Evolutionary conservation across 1,140 invertebrate genomes (phyloP), one percentile per base, ranked within the genome.

Genomic region (Drosophila malerkotliana): DNA sequence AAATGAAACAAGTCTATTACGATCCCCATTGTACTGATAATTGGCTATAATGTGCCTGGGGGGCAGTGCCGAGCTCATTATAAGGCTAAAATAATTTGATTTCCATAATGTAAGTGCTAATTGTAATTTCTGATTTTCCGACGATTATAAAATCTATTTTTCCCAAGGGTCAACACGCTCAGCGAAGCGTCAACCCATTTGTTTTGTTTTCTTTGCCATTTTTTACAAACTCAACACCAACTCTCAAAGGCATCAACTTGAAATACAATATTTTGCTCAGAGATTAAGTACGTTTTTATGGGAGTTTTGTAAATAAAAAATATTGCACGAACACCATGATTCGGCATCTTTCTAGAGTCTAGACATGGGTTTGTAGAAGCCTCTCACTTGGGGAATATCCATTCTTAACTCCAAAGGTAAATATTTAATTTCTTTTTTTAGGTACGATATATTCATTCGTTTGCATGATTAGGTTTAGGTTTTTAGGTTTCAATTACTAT

Each of bases 71-170:
- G 12, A 30, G 30, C 59, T 74, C 48, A 66, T 75, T 72, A 71
- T 57, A 48, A 5, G 66, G 34, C 26, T 41, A 26, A 15, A 18
- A 7, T 62, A 58, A 66, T 74, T 66, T 57, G 37, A 53, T 58
- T 64, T 64, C 47, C 32, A 52, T 57, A 74, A 49, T 73, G 44
- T 62, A 73, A 73, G 58, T 63, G 69, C 58, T 73, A 72, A 72
- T 72, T 72, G 67, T 52, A 12, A 47, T 59, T 51, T 45, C n/a
- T 37, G 47, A 47, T 72, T 72, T 71, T 72, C 39, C 39, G 28
- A 3, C 47, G 39, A 72, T 72, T 60, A 66, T 34, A 69, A 48
- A 45, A 62, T 18, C 2, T 9, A 18, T 30, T 14, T 44, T 73
- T 61, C 21, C 49, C 18, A 54, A 62, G 49, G 28, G 71, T 52